phyloP scores from a whole-genome alignment of 2,113 vertebrate genomes.

The Australoheros scitulus region DNA sequence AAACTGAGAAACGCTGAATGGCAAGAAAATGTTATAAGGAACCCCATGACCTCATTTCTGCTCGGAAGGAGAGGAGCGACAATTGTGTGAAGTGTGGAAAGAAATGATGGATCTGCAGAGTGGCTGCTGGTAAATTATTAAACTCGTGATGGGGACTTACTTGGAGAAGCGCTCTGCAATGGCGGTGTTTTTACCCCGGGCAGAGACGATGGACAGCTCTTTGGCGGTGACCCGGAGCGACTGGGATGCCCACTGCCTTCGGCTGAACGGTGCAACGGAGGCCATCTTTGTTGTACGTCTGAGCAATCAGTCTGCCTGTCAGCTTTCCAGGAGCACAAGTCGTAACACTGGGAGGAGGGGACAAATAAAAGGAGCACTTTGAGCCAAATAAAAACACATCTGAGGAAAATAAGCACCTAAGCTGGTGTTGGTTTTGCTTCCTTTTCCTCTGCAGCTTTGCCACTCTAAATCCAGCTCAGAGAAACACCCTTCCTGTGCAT shows the following conservation, averaged over 20 bases:
- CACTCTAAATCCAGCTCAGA: not conserved
- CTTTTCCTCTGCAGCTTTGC: not conserved
- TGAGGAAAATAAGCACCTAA: accelerated
- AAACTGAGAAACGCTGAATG: constrained; percentile 20
- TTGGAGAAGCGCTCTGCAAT: constrained; percentile 91
- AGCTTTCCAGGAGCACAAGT: not conserved
- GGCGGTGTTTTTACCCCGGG: constrained; percentile 84
- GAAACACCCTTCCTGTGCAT: constrained; percentile 11
- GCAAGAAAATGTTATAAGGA: not conserved
- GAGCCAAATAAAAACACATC: not conserved
- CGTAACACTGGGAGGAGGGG: not conserved
- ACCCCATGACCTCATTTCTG: not conserved
- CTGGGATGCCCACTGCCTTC: constrained; percentile 88
- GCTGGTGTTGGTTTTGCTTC: not conserved
- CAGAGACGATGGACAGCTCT: constrained; percentile 90
- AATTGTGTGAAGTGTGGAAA: not conserved
- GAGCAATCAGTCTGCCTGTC: not conserved
- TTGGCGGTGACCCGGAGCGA: constrained; percentile 91
- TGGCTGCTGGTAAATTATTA: constrained; percentile 53
- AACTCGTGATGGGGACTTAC: constrained; percentile 74
- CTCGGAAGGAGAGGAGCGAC: not conserved
- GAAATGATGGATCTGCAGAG: not conserved
- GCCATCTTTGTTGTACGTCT: constrained; percentile 79
- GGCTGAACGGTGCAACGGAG: constrained; percentile 83
- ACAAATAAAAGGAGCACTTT: not conserved